Percentiles rank a stretch among this genome's conserved stretches.
These are phyloP conservation scores for Aptenodytes forsteri DNA, from an alignment of 2,113 vertebrate genomes.

Conservation along the genomic window DNA sequence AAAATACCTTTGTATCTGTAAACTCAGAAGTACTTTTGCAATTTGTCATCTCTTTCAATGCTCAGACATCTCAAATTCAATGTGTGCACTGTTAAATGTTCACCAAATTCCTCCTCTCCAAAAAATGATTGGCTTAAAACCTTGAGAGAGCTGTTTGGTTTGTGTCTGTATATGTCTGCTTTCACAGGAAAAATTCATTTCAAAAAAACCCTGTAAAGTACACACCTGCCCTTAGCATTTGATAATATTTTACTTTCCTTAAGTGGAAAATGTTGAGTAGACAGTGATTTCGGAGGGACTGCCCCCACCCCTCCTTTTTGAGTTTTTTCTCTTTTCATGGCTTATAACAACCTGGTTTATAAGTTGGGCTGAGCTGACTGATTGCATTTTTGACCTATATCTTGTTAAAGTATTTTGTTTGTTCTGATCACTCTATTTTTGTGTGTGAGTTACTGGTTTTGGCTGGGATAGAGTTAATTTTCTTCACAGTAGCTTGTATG, in stretches of 20 bases:
- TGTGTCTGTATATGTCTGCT: not conserved
- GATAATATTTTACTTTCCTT: not conserved
- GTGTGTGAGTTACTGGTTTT: not conserved
- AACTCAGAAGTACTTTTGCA: not conserved
- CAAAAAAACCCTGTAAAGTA: not conserved
- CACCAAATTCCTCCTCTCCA: not conserved
- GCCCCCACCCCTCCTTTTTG: not conserved
- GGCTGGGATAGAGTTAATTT: not conserved
- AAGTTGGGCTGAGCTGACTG: not conserved
- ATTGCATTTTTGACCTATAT: not conserved
- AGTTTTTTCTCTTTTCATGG: not conserved
- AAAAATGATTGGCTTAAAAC: not conserved
- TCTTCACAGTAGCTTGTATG: not conserved
- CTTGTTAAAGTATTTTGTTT: not conserved
- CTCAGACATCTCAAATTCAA: not conserved
- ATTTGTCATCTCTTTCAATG: not conserved
- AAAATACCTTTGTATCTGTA: not conserved
- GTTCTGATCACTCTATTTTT: not conserved
- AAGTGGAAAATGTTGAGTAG: not conserved
- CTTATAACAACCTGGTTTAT: not conserved
- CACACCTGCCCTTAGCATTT: not conserved
- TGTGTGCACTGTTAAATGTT: fast-evolving
- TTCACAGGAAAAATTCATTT: not conserved
- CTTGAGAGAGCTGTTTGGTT: not conserved
- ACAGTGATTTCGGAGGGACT: not conserved